Evolutionary conservation across 1,140 invertebrate species (phyloP), one percentile per base, ranked within the genome.

Genomic region (Battus philenor): DNA sequence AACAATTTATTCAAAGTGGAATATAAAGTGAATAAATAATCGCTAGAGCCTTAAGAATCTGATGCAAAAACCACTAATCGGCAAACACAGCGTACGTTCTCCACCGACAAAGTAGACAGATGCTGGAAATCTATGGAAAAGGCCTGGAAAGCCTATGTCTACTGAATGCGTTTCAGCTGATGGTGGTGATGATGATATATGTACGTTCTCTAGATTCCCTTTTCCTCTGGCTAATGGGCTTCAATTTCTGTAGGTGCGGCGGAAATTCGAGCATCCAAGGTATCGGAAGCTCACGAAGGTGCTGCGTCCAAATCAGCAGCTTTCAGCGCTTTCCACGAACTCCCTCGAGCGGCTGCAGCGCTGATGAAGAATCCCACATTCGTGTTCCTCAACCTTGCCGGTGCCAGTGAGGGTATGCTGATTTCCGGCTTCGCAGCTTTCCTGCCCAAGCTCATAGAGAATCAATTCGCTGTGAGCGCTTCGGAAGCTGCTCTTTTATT

Each of bases 401-500:
- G 92, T 1, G 92, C 93, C 0, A 90, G 89, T 30, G 94, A 95
- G 74, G 93, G 93, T 9, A 83, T 95, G 59, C 80, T 95, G 0
- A 88, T 95, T 2, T 90, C 92, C 0, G 94, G 94, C 0, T 94
- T 95, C 62, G 92, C 93, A 0, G 92, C 93, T 0, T 96, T 95
- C 63, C 79, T 94, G 44, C 94, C 94, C 0, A 96, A 96, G 69
- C 88, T 93, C 41, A 93, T 96, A 33, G 93, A 96, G 79, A 94
- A 93, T 73, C 93, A 95, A 80, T 96, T 94, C 60, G 91, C 90
- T 54, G 88, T 95, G 4, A 90, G 88, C 17, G 90, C 94, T 0
- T 91, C 91, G 29, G 87, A 85, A 15, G 92, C 94, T 1, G 93
- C 94, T 7, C 64, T 93, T 31, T 80, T 95, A 47, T 90, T 95